These are phyloP conservation scores for Limenitis camilla DNA, from an alignment of 2,888 invertebrate species.

Conservation along the genomic window DNA sequence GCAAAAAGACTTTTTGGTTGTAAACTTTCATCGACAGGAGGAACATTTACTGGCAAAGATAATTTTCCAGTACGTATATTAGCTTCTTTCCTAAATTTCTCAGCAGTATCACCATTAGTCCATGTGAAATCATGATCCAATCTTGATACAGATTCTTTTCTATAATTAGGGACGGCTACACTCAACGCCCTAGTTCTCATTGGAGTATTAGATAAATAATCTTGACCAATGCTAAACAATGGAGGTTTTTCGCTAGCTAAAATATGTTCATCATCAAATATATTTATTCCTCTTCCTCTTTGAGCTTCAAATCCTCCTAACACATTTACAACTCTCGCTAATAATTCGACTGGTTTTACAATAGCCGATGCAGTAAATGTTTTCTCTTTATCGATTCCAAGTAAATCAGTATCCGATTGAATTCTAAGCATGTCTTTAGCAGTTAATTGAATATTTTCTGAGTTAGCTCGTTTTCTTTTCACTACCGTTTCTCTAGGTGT, in stretches of 20 bases:
- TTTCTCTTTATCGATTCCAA: conserved; percentile 84
- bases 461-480: conserved; percentile 77
- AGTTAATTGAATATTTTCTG: conserved; percentile 74
- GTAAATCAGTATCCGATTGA: conserved; percentile 86
- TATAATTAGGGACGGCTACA: conserved; percentile 68
- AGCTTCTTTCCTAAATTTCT: conserved; percentile 73
- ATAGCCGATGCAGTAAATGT: conserved; percentile 83
- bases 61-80: conserved; percentile 60
- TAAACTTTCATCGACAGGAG: conserved; percentile 30
- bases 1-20: conserved; percentile 49
- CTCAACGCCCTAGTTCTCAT: conserved; percentile 77
- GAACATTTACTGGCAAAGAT: conserved; percentile 49
- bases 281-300: conserved; percentile 75
- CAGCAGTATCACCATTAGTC: conserved; percentile 78
- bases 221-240: conserved; percentile 73
- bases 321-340: conserved; percentile 85
- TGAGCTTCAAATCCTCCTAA: conserved; percentile 76
- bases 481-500: conserved; percentile 62
- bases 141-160: conserved; percentile 55
- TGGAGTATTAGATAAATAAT: conserved; percentile 50
- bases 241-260: conserved; percentile 78
- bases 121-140: conserved; percentile 77
- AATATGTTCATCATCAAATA: conserved; percentile 84
- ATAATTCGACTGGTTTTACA: conserved; percentile 82
- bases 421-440: conserved; percentile 75